Evolutionary conservation across 2,888 invertebrate species (phyloP), one percentile per base, ranked within the genome.

Genomic region (Drosophila macrospina): DNA sequence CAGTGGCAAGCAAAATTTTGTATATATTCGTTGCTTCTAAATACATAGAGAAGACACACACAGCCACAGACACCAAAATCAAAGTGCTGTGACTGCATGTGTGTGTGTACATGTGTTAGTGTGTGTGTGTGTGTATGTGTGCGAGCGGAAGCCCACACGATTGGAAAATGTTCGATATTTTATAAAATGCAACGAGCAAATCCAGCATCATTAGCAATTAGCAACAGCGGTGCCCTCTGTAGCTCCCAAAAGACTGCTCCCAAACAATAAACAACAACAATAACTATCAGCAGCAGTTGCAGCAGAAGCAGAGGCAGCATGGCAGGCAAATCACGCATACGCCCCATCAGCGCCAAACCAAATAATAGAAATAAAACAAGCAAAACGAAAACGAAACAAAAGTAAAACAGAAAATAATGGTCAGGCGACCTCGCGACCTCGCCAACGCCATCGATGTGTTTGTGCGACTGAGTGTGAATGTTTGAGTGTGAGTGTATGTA

Each of bases 11-110:
- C 83, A 80, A 74, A 72, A 79, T 79, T 80, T 79, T 82, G 78
- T 77, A 86, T 80, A 80, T 84, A 86, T 86, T 86, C 86, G 73
- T 86, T 84, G 82, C 73, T 84, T 78, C 85, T 77, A 82, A 86
- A 82, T 62, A 78, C 73, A 79, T 64, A 75, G 61, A 69, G 55
- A 51, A 66, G 55, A 55, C 47, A 37, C 28, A 41, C 39, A 57
- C 61, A 20, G 20, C 28, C 28, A 28, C 8, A 7, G 28, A 52
- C 34, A 68, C n/a, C 48, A 30, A 74, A 68, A 63, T 67, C 54
- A 68, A 61, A 67, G 52, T 52, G 32, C 42, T 62, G 44, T 41
- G 45, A 32, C 26, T 68, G 59, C 56, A 57, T 54, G 50, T 59
- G 57, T 54, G 54, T 51, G 48, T 51, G 52, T 66, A 57, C 61